Evolutionary conservation across 2,888 invertebrate genomes (phyloP).

Genomic region (Melangyna quadrimaculata): DNA sequence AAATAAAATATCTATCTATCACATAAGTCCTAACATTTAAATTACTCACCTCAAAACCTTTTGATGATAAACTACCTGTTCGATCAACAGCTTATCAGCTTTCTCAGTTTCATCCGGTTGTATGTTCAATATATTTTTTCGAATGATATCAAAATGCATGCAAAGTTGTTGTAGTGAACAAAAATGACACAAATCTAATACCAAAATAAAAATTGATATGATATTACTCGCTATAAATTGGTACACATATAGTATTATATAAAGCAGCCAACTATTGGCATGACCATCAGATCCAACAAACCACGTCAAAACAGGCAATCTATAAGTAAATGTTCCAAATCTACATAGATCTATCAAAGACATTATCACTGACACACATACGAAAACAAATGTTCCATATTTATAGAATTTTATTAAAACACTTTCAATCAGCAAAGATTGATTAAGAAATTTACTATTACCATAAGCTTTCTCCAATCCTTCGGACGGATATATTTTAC

Average conservation of each 20-base stretch:
- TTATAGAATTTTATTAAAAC: neutral
- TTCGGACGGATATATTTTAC: neutral
- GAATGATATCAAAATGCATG: slow-evolving; percentile 4
- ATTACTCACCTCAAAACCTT: slow-evolving; percentile 5
- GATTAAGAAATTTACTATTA: neutral
- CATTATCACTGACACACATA: neutral
- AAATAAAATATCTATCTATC: too few species aligned
- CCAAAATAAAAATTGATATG: neutral
- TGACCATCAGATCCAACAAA: neutral
- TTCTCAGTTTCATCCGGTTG: neutral
- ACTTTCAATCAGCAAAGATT: neutral
- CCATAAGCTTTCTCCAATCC: neutral
- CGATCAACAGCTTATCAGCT: neutral
- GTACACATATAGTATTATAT: neutral
- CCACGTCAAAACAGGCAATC: neutral
- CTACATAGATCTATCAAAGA: neutral
- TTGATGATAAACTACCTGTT: slow-evolving; percentile 5
- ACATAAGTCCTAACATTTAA: too few species aligned
- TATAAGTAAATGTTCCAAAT: neutral
- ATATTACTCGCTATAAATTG: neutral
- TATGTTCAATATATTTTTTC: neutral
- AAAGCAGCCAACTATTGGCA: neutral
- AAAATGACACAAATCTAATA: neutral
- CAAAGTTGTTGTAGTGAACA: neutral
- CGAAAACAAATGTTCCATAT: neutral